These are phyloP conservation scores for Heliothis virescens DNA, from an alignment of 1,140 invertebrate species.

Conservation along the genomic window DNA sequence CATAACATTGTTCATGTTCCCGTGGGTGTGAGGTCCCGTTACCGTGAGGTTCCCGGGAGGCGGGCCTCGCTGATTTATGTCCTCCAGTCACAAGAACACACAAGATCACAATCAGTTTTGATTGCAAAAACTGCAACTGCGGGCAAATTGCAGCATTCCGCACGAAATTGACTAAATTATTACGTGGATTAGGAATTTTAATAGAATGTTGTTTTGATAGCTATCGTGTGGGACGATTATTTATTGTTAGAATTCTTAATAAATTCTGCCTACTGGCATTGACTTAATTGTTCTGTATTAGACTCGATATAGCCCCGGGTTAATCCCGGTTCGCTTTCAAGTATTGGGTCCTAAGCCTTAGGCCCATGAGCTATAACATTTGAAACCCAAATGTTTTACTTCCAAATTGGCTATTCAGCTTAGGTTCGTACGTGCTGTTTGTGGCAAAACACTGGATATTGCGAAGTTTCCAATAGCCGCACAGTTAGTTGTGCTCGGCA, in stretches of 20 bases:
- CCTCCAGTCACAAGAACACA: not conserved
- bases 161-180: constrained; percentile 31
- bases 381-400: not conserved
- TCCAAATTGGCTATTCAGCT: constrained; percentile 14
- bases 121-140: constrained; percentile 18
- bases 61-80: constrained; percentile 2
- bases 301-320: no score
- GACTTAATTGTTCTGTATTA: no score
- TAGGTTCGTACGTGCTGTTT: not conserved
- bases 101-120: constrained; percentile 11
- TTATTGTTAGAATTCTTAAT: not conserved
- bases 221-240: constrained; percentile 26
- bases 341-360: no score
- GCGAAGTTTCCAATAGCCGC: not conserved
- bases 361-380: no score
- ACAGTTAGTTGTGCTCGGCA: not conserved
- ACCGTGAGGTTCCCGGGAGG: not conserved
- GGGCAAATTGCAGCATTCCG: constrained; percentile 26
- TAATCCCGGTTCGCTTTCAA: not conserved
- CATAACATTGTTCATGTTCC: not conserved
- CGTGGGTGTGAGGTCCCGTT: constrained; percentile 16
- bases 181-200: constrained; percentile 28
- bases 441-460: constrained; percentile 10
- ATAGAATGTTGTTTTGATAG: constrained; percentile 32
- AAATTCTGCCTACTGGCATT: no score